Conservation (phyloP, 2,113 vertebrate genomes). For the Burhinus bistriatus region DNA sequence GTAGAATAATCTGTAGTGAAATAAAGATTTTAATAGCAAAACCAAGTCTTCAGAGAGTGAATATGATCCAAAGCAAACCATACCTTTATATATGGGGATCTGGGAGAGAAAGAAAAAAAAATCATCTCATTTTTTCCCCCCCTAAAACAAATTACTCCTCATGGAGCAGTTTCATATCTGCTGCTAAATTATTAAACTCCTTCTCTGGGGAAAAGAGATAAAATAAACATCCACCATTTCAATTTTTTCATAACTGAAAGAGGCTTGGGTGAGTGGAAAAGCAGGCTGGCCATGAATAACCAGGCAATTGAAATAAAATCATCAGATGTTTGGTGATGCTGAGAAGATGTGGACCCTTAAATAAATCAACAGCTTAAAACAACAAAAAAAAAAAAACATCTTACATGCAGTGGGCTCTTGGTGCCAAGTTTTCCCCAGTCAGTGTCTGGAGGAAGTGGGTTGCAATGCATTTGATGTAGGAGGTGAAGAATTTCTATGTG, state of each 20-base stretch:
- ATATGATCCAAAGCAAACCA: slow-evolving; percentile 42
- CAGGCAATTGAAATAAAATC: slow-evolving; percentile 16
- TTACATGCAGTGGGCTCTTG: background rate
- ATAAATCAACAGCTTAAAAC: background rate
- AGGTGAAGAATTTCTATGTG: background rate
- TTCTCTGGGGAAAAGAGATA: slow-evolving; percentile 44
- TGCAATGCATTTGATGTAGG: background rate
- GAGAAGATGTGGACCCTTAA: background rate
- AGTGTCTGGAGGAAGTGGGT: background rate
- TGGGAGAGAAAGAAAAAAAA: slow-evolving; percentile 41
- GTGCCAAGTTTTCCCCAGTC: background rate
- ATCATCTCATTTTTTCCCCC: background rate
- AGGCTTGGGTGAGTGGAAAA: slow-evolving; percentile 61
- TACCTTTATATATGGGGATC: slow-evolving; percentile 3
- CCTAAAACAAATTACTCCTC: slow-evolving; percentile 4
- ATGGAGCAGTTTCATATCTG: slow-evolving; percentile 9
- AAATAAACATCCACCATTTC: slow-evolving; percentile 64
- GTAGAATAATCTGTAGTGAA: slow-evolving; percentile 68
- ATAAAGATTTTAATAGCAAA: slow-evolving; percentile 75
- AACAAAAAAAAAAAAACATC: background rate
- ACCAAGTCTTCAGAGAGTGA: slow-evolving; percentile 66
- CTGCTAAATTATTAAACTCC: slow-evolving; percentile 60
- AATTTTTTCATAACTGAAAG: background rate
- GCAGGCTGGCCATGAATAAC: slow-evolving; percentile 20
- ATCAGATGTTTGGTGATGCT: slow-evolving; percentile 28